Conservation (phyloP, 2,888 invertebrate genomes). For the Idaea dimidiata region DNA sequence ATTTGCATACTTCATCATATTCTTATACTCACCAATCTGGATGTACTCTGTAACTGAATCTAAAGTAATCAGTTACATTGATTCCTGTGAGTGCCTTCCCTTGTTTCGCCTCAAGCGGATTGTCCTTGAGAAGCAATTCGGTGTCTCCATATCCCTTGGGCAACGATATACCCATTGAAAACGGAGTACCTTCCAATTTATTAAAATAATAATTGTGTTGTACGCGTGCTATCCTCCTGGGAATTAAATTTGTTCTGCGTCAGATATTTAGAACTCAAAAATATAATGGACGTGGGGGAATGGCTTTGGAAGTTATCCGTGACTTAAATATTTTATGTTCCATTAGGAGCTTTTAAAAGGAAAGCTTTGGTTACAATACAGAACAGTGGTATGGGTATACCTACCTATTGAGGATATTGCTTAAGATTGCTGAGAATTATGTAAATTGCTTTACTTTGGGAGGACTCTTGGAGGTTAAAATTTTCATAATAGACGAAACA, state of each 20-base stretch:
- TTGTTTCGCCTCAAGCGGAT: constrained; percentile 85
- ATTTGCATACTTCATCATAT: background rate
- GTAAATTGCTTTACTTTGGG: no score
- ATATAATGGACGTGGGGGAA: background rate
- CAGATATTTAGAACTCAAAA: background rate
- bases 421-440: no score
- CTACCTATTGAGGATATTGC: no score
- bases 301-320: constrained; percentile 2
- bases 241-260: constrained; percentile 15
- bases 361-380: background rate
- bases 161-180: constrained; percentile 91
- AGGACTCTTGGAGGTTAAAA: no score
- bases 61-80: constrained; percentile 87
- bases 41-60: constrained; percentile 89
- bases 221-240: constrained; percentile 86
- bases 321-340: background rate
- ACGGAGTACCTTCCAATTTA: constrained; percentile 91
- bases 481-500: no score
- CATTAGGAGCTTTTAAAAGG: background rate
- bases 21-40: constrained; percentile 90
- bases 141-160: constrained; percentile 90
- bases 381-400: no score
- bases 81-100: constrained; percentile 83
- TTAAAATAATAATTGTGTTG: constrained; percentile 92
- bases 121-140: constrained; percentile 88